Evolutionary conservation across 2,797 vertebrate genomes (phyloP), one percentile per base, ranked within the genome.

Genomic region (Danio albolineatus): DNA sequence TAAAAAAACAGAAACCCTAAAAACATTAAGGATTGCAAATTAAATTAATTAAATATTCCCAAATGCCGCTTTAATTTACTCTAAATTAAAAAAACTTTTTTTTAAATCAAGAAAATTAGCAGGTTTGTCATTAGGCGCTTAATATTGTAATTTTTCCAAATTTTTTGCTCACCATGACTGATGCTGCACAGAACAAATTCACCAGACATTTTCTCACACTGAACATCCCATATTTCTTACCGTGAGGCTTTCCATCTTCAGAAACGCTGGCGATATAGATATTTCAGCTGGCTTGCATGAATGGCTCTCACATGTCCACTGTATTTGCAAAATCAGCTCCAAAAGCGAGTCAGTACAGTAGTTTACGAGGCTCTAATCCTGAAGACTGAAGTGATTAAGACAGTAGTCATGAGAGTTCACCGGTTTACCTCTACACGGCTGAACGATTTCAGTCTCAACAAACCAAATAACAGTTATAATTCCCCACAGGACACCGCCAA

Each of bases 191-290:
- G 1, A 17, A 39, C 2, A 72, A 12, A 66, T 14, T 21, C 16
- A 48, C 4, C 16, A 62, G 51, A 7, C 8, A 39, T 10, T 41
- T 48, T 16, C 21, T 61, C 14, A 56, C 14, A 43, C 49, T 21
- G 6, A 80, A 57, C 17, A 69, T 21, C 19, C 44, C 21, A 28
- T 28, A 7, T 39, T 49, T 82, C 83, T 83, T 83, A 86, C 85
- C 75, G 85, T 86, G 43, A 86, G 71, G 56, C 79, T 54, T 67
- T 86, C 85, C 85, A 86, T 84, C 49, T 41, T 81, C 49, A 1
- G 36, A 43, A 54, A 66, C 43, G 67, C 16, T 13, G 36, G 36
- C 4, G 56, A 64, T 54, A 51, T 38, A 43, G 82, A 66, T 66
- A 43, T 60, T 76, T 54, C 57, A 73, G 38, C 16, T 38, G 53